Evolutionary conservation across 2,888 invertebrate species (phyloP), one percentile per base, ranked within the genome.

Genomic region (Drosophila ustulata): DNA sequence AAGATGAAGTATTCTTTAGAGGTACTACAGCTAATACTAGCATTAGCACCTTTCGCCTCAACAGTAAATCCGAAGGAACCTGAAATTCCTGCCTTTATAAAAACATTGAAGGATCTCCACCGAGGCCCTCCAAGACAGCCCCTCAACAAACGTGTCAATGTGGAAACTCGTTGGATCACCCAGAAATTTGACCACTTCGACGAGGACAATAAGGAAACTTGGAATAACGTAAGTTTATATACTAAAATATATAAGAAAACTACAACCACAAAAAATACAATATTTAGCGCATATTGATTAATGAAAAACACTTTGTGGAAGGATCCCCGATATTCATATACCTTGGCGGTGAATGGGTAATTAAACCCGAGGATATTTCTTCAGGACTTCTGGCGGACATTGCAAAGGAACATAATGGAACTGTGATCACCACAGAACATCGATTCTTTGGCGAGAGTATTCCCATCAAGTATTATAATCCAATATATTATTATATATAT

Each of bases 391-490:
- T 95, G 79, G 92, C 93, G 62, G 94, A 95, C 51, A 91, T 95
- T 75, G 95, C 94, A 0, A 72, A 88, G 47, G 74, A 90, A 6
- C 92, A 94, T 70, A 91, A 92, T 3, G 96, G 95, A 0, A 93
- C 94, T 0, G 92, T 96, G 77, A 95, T 96, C 85, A 95, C 95
- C 76, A 94, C 96, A 0, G 97, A 97, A 89, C 97, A 97, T 90
- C 93, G 97, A 69, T 97, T 94, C 91, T 97, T 96, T 88, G 97
- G 97, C 3, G 82, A 93, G 37, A 96, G 95, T 71, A 93, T 93
- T 73, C 96, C 96, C 0, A 94, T 94, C 18, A 76, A 74, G 39
- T 41, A 41, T 7, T 7, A 3, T 41, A 41, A 3, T 3, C 18
- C 13, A 18, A n/a, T n/a, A n/a, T n/a, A n/a, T n/a, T n/a, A n/a